phyloP scores from a whole-genome alignment of 2,888 invertebrate species.

The Lagria hirta region DNA sequence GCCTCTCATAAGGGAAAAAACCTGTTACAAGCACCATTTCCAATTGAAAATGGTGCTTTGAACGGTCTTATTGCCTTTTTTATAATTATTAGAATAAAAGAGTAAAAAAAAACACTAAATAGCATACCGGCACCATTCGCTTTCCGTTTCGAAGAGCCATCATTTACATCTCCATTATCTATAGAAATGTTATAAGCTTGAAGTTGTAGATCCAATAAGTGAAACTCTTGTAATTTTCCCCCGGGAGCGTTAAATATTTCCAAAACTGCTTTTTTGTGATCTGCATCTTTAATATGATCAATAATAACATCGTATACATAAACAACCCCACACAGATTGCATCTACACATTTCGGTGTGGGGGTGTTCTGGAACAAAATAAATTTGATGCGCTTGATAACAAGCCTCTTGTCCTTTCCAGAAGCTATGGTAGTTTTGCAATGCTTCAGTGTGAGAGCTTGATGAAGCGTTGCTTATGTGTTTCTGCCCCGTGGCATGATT shows the following conservation, averaged over 20 bases:
- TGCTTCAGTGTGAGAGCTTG: conserved; percentile 10
- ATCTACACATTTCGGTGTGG: conserved; percentile 13
- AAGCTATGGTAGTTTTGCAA: conserved; percentile 40
- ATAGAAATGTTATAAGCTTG: conserved; percentile 27
- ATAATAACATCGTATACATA: conserved; percentile 22
- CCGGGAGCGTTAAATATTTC: conserved; percentile 24
- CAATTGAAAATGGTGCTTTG: too few species aligned
- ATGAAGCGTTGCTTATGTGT: conserved; percentile 33
- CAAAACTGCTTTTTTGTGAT: conserved; percentile 34
- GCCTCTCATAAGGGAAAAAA: too few species aligned
- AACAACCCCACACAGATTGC: conserved; percentile 32
- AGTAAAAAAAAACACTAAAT: too few species aligned
- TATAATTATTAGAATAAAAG: too few species aligned
- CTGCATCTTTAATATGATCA: conserved; percentile 32
- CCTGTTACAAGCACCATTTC: too few species aligned
- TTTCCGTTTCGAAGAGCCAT: too few species aligned
- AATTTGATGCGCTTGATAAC: conserved; percentile 43
- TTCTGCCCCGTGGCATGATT: conserved; percentile 39
- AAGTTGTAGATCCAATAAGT: conserved; percentile 33
- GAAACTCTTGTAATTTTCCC: conserved; percentile 23
- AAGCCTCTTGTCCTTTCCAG: conserved; percentile 37
- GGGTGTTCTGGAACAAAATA: conserved; percentile 35
- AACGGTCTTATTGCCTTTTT: too few species aligned
- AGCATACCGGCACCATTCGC: too few species aligned
- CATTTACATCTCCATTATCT: conserved; percentile 1